These are phyloP conservation scores for Sphaerophoria rueppellii DNA, from an alignment of 2,888 invertebrate species.

Conservation along the genomic window DNA sequence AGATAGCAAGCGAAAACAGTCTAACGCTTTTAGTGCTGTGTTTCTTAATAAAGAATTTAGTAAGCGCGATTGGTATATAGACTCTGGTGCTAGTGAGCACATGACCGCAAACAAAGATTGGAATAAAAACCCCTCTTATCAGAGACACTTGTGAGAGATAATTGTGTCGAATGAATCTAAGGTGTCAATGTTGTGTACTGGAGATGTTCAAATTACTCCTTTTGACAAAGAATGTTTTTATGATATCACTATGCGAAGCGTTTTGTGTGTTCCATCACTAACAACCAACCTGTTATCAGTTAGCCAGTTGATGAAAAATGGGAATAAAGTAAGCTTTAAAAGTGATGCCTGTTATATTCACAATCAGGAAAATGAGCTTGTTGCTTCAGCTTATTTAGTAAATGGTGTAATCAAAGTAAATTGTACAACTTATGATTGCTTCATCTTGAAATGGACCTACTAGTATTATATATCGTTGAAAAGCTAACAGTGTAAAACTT, in stretches of 20 bases:
- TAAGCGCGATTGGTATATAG: slow-evolving; percentile 75
- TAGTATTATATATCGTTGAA: too few species aligned
- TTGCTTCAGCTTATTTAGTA: slow-evolving; percentile 21
- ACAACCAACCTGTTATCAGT: slow-evolving; percentile 60
- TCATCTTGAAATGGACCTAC: too few species aligned
- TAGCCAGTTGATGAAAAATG: slow-evolving; percentile 27
- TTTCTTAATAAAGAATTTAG: slow-evolving; percentile 63
- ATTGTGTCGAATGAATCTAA: slow-evolving; percentile 40
- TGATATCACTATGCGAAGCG: slow-evolving; percentile 13
- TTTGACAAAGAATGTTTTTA: background rate
- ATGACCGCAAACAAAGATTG: slow-evolving; percentile 63
- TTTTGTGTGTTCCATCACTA: slow-evolving; percentile 22
- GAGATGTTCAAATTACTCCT: slow-evolving; percentile 29
- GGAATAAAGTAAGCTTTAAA: slow-evolving; percentile 15
- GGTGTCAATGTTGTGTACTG: slow-evolving; percentile 34
- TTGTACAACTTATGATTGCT: slow-evolving; percentile 4
- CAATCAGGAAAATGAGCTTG: slow-evolving; percentile 7
- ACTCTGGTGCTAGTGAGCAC: slow-evolving; percentile 76
- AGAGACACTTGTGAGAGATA: slow-evolving; percentile 44
- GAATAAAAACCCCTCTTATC: slow-evolving; percentile 57
- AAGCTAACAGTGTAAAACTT: too few species aligned
- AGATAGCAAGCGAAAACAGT: slow-evolving; percentile 33
- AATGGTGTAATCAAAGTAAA: slow-evolving; percentile 26
- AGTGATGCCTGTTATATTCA: slow-evolving; percentile 14
- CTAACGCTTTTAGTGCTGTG: slow-evolving; percentile 75